Percentiles rank a stretch among this genome's conserved stretches.
These are phyloP conservation scores for Fabriciana adippe DNA, from an alignment of 2,888 invertebrate genomes.

Conservation along the genomic window DNA sequence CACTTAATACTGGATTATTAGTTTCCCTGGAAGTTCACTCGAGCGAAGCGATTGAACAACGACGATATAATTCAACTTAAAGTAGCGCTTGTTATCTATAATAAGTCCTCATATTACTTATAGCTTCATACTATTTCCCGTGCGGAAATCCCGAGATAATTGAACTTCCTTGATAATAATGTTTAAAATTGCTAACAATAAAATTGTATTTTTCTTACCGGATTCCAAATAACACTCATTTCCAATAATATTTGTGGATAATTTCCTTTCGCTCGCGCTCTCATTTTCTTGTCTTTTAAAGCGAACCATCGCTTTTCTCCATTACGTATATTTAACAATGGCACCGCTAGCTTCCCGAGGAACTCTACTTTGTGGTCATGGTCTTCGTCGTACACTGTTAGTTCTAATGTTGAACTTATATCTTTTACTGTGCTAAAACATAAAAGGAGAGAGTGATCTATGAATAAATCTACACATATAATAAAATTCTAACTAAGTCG, in stretches of 20 bases:
- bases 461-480: too few relatives aligned
- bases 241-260: constrained; percentile 94
- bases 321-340: constrained; percentile 91
- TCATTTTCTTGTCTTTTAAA: constrained; percentile 96
- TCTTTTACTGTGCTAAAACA: constrained; percentile 93
- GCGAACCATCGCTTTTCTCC: constrained; percentile 98
- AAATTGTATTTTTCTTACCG: constrained; percentile 76
- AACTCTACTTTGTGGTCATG: constrained; percentile 99
- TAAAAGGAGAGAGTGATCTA: constrained; percentile 13
- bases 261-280: constrained; percentile 94
- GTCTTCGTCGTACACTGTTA: constrained; percentile 99
- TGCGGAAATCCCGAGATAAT: background rate
- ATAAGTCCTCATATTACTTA: too few relatives aligned
- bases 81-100: too few relatives aligned
- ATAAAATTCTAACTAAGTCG: too few relatives aligned
- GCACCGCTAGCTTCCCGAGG: constrained; percentile 95
- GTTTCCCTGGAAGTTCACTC: too few relatives aligned
- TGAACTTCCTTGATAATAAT: too few relatives aligned
- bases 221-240: constrained; percentile 96
- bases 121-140: background rate
- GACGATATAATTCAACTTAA: too few relatives aligned
- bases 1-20: too few relatives aligned
- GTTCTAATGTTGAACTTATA: constrained; percentile 95
- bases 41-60: too few relatives aligned
- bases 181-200: background rate